Evolutionary conservation across 2,113 vertebrate species (phyloP).

Genomic region (Chunga burmeisteri): DNA sequence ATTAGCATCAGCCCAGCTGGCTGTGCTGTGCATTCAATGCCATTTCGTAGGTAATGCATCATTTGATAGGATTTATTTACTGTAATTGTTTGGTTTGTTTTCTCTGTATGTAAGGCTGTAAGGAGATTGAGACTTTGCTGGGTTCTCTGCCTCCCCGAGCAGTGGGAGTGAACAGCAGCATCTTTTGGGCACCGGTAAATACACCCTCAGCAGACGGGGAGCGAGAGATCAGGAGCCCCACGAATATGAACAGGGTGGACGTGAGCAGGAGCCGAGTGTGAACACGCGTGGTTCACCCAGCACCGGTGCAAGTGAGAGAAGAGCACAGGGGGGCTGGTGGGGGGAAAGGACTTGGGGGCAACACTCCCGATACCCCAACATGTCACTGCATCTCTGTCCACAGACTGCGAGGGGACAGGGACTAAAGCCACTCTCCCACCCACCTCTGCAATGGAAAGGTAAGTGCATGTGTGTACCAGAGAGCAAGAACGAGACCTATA

Average conservation of each 20-base stretch:
- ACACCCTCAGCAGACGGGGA: accelerated
- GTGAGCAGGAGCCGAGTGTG: accelerated
- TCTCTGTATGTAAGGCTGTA: not conserved
- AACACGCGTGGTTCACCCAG: not conserved
- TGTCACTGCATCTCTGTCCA: not conserved
- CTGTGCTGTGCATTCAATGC: not conserved
- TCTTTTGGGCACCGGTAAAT: accelerated
- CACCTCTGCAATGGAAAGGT: not conserved
- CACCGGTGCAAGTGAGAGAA: not conserved
- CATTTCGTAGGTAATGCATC: accelerated
- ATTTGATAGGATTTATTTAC: not conserved
- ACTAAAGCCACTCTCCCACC: not conserved
- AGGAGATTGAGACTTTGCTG: not conserved
- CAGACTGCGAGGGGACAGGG: accelerated
- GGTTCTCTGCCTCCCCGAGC: not conserved
- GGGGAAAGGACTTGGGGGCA: not conserved
- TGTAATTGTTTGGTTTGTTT: not conserved
- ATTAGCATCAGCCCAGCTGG: not conserved
- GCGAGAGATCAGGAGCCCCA: not conserved
- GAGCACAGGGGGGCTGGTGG: not conserved
- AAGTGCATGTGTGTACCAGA: not conserved
- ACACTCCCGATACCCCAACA: accelerated
- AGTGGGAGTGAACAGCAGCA: not conserved
- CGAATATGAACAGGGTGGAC: accelerated
- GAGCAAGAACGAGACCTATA: slow-evolving; percentile 10